Conservation (phyloP, 2,113 vertebrate species). For the Ptychochromis oligacanthus region DNA sequence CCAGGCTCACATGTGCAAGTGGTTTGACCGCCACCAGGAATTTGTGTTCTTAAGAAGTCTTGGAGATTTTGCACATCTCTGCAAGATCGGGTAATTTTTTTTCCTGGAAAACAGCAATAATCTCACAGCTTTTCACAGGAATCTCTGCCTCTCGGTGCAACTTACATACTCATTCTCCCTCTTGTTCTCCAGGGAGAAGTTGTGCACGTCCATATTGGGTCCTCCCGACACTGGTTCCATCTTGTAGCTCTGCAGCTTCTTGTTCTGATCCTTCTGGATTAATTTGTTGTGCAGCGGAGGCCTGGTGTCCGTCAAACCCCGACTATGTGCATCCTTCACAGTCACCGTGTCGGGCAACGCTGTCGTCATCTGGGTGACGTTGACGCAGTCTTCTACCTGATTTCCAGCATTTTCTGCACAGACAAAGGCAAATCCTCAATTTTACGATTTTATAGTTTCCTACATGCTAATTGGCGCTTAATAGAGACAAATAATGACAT, state of each 20-base stretch:
- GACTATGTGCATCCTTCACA: conserved; percentile 71
- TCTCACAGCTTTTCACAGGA: neutral
- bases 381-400: conserved; percentile 81
- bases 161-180: conserved; percentile 94
- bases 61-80: neutral
- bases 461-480: neutral
- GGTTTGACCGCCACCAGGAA: too few species aligned
- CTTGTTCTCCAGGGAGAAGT: conserved; percentile 93
- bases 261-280: conserved; percentile 88
- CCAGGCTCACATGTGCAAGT: too few species aligned
- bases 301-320: conserved; percentile 78
- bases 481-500: neutral
- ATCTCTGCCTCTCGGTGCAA: conserved; percentile 21
- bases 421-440: neutral
- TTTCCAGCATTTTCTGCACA: conserved; percentile 82
- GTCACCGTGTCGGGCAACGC: conserved; percentile 22
- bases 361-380: conserved; percentile 51
- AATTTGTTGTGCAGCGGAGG: conserved; percentile 82
- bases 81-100: neutral
- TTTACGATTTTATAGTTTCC: neutral
- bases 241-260: conserved; percentile 90
- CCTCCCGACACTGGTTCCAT: conserved; percentile 85
- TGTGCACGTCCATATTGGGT: conserved; percentile 85
- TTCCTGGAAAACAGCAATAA: neutral
- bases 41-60: too few species aligned